Base-by-base conservation (phyloP, 2,888 invertebrate genomes). In the Aricia artaxerxes region DNA sequence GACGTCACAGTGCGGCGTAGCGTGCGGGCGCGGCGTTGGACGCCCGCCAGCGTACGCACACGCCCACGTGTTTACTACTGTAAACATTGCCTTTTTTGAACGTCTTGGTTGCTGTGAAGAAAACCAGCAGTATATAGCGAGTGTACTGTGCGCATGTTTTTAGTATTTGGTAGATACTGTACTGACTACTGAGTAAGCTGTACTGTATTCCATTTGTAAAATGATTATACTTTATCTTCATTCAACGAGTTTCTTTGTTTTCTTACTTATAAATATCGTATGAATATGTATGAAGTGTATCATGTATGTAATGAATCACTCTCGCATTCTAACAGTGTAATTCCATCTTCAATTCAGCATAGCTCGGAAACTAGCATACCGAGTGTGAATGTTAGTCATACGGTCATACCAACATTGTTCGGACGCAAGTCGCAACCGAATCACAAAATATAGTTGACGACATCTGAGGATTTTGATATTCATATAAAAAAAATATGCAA, bases 21-120 rank as follows among this genome's bases (percentile, higher is more conserved):
- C 64, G 64, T 31, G 64, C 64, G 64, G 64, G 64, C 64, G 64
- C 64, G 24, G 24, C 61, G 24, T 24, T 61, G 64, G 64, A 9
- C 69, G 69, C 69, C 13, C 35, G 69, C 69, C 69, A 69, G 69
- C 69, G 69, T 69, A 69, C 35, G 69, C 69, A 69, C 69, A 69
- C 69, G 69, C 69, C 69, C 13, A 69, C 69, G 1, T 35, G 69
- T 38, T 69, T 69, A 69, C 69, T 69, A 69, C 38, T 35, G 38
- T 69, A 35, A 13, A 38, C 69, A 13, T 69, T 69, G 11, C 69
- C 69, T 69, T 69, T 35, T 69, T 69, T 38, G 35, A 35, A 24
- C 31, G 64, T 7, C 7, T 61, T n/a, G 61, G 61, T 61, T 2
- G 24, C 31, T 64, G 31, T 31, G 64, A 64, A 31, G 31, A 11